Evolutionary conservation across 1,140 invertebrate species (phyloP), one percentile per base, ranked within the genome.

Genomic region (Muscidifurax raptorellus): DNA sequence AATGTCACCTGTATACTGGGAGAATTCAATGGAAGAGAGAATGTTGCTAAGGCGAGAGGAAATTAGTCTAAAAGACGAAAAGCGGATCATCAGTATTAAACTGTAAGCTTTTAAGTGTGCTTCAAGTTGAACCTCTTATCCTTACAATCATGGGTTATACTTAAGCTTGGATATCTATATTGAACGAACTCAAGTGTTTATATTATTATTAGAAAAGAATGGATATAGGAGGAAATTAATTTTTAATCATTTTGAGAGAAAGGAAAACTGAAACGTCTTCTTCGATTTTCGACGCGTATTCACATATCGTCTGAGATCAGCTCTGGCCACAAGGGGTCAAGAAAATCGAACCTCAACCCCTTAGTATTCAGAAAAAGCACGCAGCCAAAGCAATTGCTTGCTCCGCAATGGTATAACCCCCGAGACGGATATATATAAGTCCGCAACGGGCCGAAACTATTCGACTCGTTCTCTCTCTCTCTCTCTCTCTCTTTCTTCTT

Each of bases 381-480:
- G 5, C 7, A 1, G n/a, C 15, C 72, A 28, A n/a, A 67, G 30
- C 77, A 75, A 80, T 75, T 80, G 77, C 30, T 80, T 27, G 77
- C 2, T 80, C 30, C 25, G 71, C 83, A 75, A 66, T 75, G n/a
- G n/a, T 80, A 52, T 47, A 47, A 66, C 52, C 32, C 30, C 52
- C 28, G 36, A 76, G 77, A 84, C 69, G 72, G 28, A 71, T 32
- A 71, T 32, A 71, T 32, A 78, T 84, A 75, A 84, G 83, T 47
- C 66, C 47, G 59, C 67, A 36, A 44, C 44, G 82, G 30, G 36
- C 75, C 44, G 66, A 80, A 84, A 84, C 77, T 80, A 80, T 84
- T 84, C 69, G 27, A 80, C 47, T 80, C 67, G 79, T 52, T 72
- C 28, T 66, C 72, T 80, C 40, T 75, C 59, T 47, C n/a, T 66